phyloP scores from a whole-genome alignment of 2,797 vertebrate genomes.

The Mycteria americana region DNA sequence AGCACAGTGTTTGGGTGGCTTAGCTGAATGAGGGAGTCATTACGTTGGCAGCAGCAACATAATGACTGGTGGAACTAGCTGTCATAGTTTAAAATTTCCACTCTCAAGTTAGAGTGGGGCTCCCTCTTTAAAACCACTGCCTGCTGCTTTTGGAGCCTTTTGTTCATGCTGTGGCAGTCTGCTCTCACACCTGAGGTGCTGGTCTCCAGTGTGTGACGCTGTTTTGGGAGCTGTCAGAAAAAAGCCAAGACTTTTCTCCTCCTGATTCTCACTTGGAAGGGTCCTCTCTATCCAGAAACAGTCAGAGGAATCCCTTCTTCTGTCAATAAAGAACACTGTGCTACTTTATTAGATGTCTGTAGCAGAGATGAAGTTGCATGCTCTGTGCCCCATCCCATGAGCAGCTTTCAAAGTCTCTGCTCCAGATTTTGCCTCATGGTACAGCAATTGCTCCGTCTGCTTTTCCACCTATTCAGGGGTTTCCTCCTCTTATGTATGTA shows the following conservation, averaged over 20 bases:
- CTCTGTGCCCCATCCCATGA: neutral
- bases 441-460: neutral
- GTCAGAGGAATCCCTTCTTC: neutral
- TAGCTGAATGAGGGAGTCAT: neutral
- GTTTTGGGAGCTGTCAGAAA: neutral
- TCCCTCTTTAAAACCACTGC: neutral
- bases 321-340: neutral
- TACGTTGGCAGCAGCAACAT: neutral
- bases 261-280: neutral
- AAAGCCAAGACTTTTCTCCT: neutral
- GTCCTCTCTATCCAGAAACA: neutral
- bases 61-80: neutral
- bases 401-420: neutral
- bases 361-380: neutral
- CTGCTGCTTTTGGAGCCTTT: neutral
- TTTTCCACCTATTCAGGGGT: neutral
- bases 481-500: neutral
- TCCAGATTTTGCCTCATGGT: neutral
- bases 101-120: neutral
- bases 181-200: neutral
- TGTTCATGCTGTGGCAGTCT: neutral
- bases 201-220: fast-evolving
- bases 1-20: neutral
- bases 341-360: neutral
- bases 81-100: neutral